These are phyloP conservation scores for Ectemnius continuus DNA, from an alignment of 2,888 invertebrate genomes.

Conservation along the genomic window DNA sequence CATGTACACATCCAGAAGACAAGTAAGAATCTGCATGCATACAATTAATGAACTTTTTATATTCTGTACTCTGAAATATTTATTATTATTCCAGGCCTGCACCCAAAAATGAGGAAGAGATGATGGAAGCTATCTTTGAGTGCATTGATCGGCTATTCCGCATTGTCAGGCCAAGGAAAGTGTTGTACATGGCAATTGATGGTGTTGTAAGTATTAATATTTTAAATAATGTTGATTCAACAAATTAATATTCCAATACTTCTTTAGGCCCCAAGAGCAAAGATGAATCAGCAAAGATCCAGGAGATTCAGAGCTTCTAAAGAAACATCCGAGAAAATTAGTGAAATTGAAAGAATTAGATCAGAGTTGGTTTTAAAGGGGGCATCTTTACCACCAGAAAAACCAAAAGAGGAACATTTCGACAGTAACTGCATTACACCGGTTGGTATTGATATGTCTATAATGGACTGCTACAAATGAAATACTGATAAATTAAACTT, in stretches of 20 bases:
- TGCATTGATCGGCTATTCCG: constrained; percentile 97
- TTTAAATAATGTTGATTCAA: too few species aligned
- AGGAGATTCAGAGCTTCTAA: constrained; percentile 98
- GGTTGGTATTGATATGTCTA: constrained; percentile 72
- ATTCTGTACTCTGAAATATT: not conserved
- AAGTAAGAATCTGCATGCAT: constrained; percentile 78
- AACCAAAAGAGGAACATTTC: constrained; percentile 95
- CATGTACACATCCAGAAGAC: constrained; percentile 99
- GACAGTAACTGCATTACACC: constrained; percentile 99
- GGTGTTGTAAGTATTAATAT: constrained; percentile 86
- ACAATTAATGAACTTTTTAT: not conserved
- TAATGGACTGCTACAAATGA: not conserved
- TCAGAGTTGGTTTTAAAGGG: constrained; percentile 87
- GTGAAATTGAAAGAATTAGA: constrained; percentile 89
- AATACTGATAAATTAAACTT: constrained; percentile 31
- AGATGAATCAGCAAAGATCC: constrained; percentile 99
- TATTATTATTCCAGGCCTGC: constrained; percentile 82
- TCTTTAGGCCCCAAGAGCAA: constrained; percentile 93
- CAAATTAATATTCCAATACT: not conserved
- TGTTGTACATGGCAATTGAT: constrained; percentile 99
- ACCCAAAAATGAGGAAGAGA: constrained; percentile 99
- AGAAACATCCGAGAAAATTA: constrained; percentile 92
- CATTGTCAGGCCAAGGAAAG: constrained; percentile 93
- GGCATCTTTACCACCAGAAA: constrained; percentile 89
- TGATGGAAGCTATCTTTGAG: constrained; percentile 99